A percentile compares a stretch with the other conserved stretches of the same genome.
These are phyloP conservation scores for Tadarida brasiliensis DNA, from an alignment of 2,797 vertebrate genomes.

Conservation along the genomic window DNA sequence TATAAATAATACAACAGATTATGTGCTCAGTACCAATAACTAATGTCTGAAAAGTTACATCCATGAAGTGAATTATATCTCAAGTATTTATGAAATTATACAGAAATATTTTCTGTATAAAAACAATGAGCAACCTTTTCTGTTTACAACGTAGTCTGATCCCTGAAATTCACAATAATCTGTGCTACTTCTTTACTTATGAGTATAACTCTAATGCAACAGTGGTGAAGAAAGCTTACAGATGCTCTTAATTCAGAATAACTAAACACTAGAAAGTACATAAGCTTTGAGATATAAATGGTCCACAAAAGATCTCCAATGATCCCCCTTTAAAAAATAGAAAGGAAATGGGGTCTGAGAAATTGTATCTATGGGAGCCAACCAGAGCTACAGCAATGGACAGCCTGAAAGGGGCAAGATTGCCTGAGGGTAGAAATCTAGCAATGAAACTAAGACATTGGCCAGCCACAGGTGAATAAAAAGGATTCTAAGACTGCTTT, in stretches of 20 bases:
- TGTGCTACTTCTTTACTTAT: background rate
- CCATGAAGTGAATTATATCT: background rate
- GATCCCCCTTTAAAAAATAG: background rate
- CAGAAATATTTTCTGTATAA: background rate
- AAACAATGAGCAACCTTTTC: background rate
- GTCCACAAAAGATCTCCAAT: background rate
- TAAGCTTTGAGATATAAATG: background rate
- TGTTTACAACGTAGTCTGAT: background rate
- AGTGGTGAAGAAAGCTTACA: background rate
- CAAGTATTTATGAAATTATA: background rate
- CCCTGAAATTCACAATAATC: background rate
- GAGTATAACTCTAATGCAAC: background rate
- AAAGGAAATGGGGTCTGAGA: background rate
- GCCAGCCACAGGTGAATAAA: background rate
- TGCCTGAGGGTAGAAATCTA: background rate
- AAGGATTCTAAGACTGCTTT: background rate
- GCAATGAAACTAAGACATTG: background rate
- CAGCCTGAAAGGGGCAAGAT: background rate
- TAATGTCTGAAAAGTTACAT: background rate
- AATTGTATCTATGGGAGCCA: background rate
- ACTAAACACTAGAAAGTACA: background rate
- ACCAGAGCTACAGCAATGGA: background rate
- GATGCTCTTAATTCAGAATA: background rate
- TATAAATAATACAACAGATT: background rate
- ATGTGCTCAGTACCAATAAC: background rate